Conservation (phyloP, 2,888 invertebrate species). For the Pristionchus mayeri region DNA sequence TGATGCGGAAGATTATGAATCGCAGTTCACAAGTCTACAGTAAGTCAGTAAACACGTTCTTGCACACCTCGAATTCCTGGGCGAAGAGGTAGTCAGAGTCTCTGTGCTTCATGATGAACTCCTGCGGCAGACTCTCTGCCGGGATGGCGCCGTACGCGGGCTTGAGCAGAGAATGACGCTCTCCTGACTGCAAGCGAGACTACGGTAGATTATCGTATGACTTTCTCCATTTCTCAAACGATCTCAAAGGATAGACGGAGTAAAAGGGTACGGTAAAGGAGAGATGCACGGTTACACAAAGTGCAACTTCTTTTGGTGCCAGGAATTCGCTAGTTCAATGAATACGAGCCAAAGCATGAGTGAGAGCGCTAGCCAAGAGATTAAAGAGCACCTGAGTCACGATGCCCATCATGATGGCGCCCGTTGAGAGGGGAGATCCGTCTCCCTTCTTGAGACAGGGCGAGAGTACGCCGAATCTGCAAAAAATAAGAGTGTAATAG, state of each 20-base stretch:
- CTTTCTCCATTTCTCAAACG: too few species aligned
- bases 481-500: background rate
- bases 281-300: too few species aligned
- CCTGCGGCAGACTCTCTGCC: conserved; percentile 70
- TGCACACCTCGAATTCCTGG: conserved; percentile 71
- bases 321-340: too few species aligned
- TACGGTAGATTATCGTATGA: too few species aligned
- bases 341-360: background rate
- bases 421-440: conserved; percentile 29
- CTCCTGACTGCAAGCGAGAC: background rate
- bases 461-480: conserved; percentile 49
- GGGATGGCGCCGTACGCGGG: conserved; percentile 64
- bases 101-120: conserved; percentile 71
- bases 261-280: too few species aligned
- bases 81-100: conserved; percentile 75
- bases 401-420: conserved; percentile 30
- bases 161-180: conserved; percentile 50
- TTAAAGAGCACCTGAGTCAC: too few species aligned
- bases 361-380: too few species aligned
- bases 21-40: too few species aligned
- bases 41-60: too few species aligned
- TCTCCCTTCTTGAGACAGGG: conserved; percentile 53
- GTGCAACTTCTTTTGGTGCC: too few species aligned
- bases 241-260: too few species aligned
- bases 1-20: too few species aligned